Percentiles rank a stretch among this genome's conserved stretches.
phyloP scores from a whole-genome alignment of 2,113 vertebrate genomes.

The Trichomycterus rosablanca region DNA sequence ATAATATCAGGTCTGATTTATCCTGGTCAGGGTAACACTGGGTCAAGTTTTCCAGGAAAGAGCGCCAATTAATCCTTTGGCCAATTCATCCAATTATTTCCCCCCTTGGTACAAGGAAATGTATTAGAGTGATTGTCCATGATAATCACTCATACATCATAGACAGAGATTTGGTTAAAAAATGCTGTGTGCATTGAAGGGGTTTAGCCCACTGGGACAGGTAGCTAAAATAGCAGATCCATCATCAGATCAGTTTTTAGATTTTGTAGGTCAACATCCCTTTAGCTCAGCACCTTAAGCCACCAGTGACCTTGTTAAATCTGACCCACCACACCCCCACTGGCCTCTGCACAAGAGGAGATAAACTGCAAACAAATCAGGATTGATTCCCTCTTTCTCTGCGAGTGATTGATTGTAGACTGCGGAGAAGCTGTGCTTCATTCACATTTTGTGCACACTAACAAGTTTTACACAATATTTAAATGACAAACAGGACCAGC shows the following conservation, averaged over 20 bases:
- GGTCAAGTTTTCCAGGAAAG: too few relatives aligned
- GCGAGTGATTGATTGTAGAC: constrained; percentile 8
- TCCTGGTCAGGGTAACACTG: too few relatives aligned
- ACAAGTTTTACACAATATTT: background rate
- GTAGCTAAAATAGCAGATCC: background rate
- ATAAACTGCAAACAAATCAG: constrained; percentile 28
- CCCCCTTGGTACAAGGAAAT: background rate
- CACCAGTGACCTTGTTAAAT: constrained; percentile 28
- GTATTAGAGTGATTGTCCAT: too few relatives aligned
- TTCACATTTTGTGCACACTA: background rate
- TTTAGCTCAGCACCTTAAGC: constrained; percentile 9
- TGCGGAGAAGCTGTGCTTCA: background rate
- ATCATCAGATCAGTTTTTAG: background rate
- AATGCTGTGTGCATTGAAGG: too few relatives aligned
- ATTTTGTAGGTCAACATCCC: constrained; percentile 17
- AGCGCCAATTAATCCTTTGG: too few relatives aligned
- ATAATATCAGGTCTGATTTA: too few relatives aligned
- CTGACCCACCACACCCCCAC: background rate
- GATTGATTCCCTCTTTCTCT: constrained; percentile 11
- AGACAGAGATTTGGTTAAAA: too few relatives aligned
- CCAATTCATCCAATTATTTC: too few relatives aligned
- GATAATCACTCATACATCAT: too few relatives aligned
- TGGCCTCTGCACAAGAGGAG: background rate
- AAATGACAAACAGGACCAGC: background rate
- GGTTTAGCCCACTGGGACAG: background rate